These are phyloP conservation scores for Pseudorectes ferrugineus DNA, from an alignment of 2,113 vertebrate genomes.

Conservation along the genomic window DNA sequence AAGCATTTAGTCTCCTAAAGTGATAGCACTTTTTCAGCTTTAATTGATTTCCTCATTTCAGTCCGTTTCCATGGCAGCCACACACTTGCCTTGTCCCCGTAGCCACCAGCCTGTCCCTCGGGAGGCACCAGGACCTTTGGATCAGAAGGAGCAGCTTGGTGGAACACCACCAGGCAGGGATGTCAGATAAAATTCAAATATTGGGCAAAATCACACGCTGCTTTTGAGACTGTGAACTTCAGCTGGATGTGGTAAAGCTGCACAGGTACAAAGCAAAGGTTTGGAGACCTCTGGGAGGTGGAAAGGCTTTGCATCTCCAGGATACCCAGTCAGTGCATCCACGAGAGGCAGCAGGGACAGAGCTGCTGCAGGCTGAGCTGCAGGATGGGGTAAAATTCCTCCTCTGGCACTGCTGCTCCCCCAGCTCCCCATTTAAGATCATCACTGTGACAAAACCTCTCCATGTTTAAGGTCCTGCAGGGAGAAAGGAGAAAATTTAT, in stretches of 20 bases:
- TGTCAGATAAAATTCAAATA: rapidly evolving
- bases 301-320: not conserved
- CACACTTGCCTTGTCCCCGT: not conserved
- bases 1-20: not conserved
- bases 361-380: not conserved
- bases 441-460: not conserved
- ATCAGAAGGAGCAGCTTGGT: not conserved
- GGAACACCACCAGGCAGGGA: not conserved
- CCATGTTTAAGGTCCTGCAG: not conserved
- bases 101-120: not conserved
- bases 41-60: not conserved
- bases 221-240: not conserved
- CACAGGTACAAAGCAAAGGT: no score
- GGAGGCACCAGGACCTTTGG: not conserved
- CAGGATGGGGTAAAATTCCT: not conserved
- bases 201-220: not conserved
- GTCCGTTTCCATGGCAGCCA: not conserved
- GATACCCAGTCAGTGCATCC: rapidly evolving
- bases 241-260: rapidly evolving
- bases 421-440: not conserved
- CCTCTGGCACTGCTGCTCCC: not conserved
- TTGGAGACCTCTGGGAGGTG: not conserved
- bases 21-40: not conserved
- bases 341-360: not conserved
- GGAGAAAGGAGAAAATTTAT: not conserved